A percentile compares a stretch with the other conserved stretches of the same genome.
Evolutionary conservation across 2,888 invertebrate genomes (phyloP).

Genomic region (Cephus runcator): DNA sequence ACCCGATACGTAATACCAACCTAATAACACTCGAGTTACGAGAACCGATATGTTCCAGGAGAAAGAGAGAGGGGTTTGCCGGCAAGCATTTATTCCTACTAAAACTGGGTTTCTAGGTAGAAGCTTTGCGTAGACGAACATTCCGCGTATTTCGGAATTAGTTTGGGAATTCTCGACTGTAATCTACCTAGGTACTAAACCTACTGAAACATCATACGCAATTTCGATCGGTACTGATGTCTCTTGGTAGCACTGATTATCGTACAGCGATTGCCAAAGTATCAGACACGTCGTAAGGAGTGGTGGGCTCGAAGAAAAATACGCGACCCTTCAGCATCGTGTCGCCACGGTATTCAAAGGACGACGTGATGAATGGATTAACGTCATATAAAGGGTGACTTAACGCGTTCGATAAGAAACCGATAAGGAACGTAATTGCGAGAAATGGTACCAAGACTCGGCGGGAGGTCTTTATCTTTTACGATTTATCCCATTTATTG

Average conservation of each 20-base stretch:
- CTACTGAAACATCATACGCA: not conserved
- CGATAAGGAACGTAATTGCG: slow-evolving; percentile 47
- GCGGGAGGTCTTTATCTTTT: slow-evolving; percentile 43
- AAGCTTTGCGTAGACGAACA: not conserved
- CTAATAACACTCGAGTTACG: slow-evolving; percentile 42
- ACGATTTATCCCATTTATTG: slow-evolving; percentile 1
- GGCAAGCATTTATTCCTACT: slow-evolving; percentile 8
- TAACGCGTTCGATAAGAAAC: slow-evolving; percentile 36
- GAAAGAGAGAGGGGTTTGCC: slow-evolving; percentile 34
- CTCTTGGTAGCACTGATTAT: not conserved
- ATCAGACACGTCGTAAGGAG: not conserved
- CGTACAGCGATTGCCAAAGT: not conserved
- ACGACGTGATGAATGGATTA: slow-evolving; percentile 39
- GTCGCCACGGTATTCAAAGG: slow-evolving; percentile 23
- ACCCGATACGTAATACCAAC: slow-evolving; percentile 10
- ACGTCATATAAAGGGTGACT: slow-evolving; percentile 24
- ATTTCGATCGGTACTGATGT: not conserved
- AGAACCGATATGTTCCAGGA: slow-evolving; percentile 23
- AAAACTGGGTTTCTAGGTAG: slow-evolving; percentile 45
- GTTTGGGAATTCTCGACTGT: not conserved
- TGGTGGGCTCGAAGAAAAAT: not conserved
- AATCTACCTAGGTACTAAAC: not conserved
- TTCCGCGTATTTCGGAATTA: not conserved
- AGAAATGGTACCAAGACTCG: slow-evolving; percentile 31
- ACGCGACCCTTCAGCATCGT: not conserved